Evolutionary conservation across 1,140 invertebrate genomes (phyloP).

Genomic region (honey bee (Apis mellifera)): DNA sequence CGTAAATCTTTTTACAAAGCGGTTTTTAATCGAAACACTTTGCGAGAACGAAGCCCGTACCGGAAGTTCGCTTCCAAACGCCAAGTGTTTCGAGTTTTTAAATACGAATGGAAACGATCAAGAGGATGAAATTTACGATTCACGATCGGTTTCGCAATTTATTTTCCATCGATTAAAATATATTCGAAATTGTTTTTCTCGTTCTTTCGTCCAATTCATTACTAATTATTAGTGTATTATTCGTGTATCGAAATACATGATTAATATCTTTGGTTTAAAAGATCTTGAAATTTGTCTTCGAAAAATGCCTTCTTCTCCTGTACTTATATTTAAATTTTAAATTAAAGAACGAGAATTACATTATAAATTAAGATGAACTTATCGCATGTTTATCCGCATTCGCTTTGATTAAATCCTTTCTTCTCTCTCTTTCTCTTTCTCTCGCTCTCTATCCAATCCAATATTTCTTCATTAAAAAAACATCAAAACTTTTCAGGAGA

Average conservation of each 20-base stretch:
- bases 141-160: neutral
- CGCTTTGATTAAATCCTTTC: neutral
- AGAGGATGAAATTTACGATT: neutral
- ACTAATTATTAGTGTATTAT: no score
- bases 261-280: neutral
- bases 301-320: neutral
- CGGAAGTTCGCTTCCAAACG: neutral
- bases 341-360: neutral
- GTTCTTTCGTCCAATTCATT: no score
- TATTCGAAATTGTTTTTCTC: no score
- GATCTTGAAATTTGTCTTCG: neutral
- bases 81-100: neutral
- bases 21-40: slow-evolving; percentile 56
- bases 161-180: no score
- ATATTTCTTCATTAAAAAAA: no score
- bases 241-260: neutral
- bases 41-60: neutral
- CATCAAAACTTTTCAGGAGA: no score
- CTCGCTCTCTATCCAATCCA: no score
- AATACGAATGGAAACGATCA: neutral
- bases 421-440: neutral
- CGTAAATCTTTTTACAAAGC: slow-evolving; percentile 48
- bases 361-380: no score
- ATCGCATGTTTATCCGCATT: no score
- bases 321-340: neutral